These are phyloP conservation scores for Coboldia fuscipes DNA, from an alignment of 1,140 invertebrate species.

Conservation along the genomic window DNA sequence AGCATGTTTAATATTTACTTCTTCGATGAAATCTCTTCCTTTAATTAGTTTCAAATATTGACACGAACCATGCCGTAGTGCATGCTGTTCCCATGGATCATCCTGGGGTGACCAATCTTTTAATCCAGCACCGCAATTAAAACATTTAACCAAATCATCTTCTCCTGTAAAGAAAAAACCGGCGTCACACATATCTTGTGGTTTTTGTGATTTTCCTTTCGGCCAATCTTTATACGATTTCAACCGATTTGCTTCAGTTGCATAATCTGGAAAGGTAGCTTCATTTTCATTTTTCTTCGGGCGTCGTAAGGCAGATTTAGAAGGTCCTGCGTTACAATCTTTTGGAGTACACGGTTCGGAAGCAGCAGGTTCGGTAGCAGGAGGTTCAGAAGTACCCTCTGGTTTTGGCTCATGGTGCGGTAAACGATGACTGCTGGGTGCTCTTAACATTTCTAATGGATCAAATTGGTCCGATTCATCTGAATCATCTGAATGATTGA, in stretches of 20 bases:
- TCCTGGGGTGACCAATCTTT: slow-evolving; percentile 73
- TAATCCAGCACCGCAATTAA: slow-evolving; percentile 64
- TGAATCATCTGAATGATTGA: too few relatives aligned
- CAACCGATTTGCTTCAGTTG: slow-evolving; percentile 39
- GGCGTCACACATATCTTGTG: slow-evolving; percentile 54
- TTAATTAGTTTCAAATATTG: slow-evolving; percentile 50
- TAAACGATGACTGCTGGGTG: too few relatives aligned
- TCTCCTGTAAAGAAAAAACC: slow-evolving; percentile 81
- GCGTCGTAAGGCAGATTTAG: too few relatives aligned
- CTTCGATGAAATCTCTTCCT: slow-evolving; percentile 41
- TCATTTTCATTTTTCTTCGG: too few relatives aligned
- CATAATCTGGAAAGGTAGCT: slow-evolving; percentile 37
- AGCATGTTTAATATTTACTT: slow-evolving; percentile 19
- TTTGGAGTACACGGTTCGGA: too few relatives aligned
- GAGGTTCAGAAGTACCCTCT: too few relatives aligned
- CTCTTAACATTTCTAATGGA: too few relatives aligned
- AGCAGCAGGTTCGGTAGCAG: too few relatives aligned
- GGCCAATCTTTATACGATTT: slow-evolving; percentile 55
- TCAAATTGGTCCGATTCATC: too few relatives aligned
- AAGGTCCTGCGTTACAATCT: too few relatives aligned
- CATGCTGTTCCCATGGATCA: slow-evolving; percentile 75
- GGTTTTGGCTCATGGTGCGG: too few relatives aligned
- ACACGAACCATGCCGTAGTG: slow-evolving; percentile 62
- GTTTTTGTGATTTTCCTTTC: slow-evolving; percentile 45
- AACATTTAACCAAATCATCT: slow-evolving; percentile 67